Base-by-base conservation (phyloP, 2,888 invertebrate genomes). In the Perithous albicinctus region DNA sequence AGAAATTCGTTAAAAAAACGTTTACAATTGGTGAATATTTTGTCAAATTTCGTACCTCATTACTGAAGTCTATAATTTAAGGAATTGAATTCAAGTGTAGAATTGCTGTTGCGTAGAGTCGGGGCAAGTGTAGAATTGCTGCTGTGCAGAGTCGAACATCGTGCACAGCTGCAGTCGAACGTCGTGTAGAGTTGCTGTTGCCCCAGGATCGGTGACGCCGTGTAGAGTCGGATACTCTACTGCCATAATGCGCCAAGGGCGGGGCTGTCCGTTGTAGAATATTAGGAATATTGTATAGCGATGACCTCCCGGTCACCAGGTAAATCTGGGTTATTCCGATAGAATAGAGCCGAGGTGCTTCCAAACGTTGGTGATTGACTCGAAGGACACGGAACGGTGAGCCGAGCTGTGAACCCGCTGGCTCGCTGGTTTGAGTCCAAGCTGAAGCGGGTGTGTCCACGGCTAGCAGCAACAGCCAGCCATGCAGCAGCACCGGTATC, bases 251-350 rank as follows among this genome's bases (percentile, higher is more conserved):
- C 41, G 12, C 0, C 10, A 18, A 35, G 32, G 48, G 20, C 10
- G 51, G 10, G 23, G 51, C 20, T 23, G 4, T 51, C 12, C 3
- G 23, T 2, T 20, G 23, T 10, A 51, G 23, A 51, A 67, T 48
- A 35, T 48, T n/a, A n/a, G 2, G 15, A 18, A 15, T 38, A 63
- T 18, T 35, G 18, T 10, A 12, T 23, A 18, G 4, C 15, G 54
- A 67, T 38, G 72, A 67, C 51, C 67, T 77, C 48, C 26, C 38
- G 73, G 63, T 46, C 35, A 35, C 6, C 69, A 12, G 38, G 46
- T 51, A 48, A 70, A 90, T 90, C 87, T 89, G 88, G 90, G 91
- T 89, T 91, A 91, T 88, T 89, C 89, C 89, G 87, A 90, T 90
- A 89, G 90, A 90, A 86, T 86, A 84, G 89, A 88, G 86, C 88